Percentiles rank a stretch among this genome's conserved stretches.
Evolutionary conservation across 2,113 vertebrate species (phyloP).

Genomic region (Forbesichthys agassizii): DNA sequence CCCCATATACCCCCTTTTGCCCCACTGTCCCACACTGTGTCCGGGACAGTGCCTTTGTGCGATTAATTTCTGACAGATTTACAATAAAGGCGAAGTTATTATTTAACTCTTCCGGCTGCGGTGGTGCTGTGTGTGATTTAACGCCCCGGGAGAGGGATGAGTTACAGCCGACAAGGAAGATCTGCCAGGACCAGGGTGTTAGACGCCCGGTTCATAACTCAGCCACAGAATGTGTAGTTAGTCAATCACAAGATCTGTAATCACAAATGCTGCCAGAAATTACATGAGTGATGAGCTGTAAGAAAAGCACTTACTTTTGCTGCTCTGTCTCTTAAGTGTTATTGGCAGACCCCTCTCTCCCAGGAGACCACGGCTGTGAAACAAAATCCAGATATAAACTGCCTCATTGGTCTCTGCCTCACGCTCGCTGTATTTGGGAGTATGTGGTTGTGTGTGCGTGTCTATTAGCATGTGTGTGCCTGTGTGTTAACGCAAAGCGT

Average conservation of each 20-base stretch:
- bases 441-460: conserved; percentile 15
- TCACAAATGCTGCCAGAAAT: conserved; percentile 93
- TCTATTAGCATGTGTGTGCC: conserved; percentile 10
- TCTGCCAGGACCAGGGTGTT: conserved; percentile 70
- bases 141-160: conserved; percentile 65
- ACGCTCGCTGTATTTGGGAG: conserved; percentile 45
- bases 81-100: conserved; percentile 74
- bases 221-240: conserved; percentile 90
- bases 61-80: conserved; percentile 79
- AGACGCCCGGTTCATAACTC: conserved; percentile 86
- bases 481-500: conserved; percentile 41
- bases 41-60: conserved; percentile 42
- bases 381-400: conserved; percentile 77
- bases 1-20: conserved; percentile 51
- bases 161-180: conserved; percentile 74
- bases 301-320: conserved; percentile 92
- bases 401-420: conserved; percentile 76
- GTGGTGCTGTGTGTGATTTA: conserved; percentile 71
- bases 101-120: conserved; percentile 76
- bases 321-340: conserved; percentile 89
- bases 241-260: conserved; percentile 99
- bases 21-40: conserved; percentile 52
- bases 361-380: conserved; percentile 76
- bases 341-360: conserved; percentile 80
- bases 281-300: conserved; percentile 91